Evolutionary conservation across 2,797 vertebrate species (phyloP), one percentile per base, ranked within the genome.

Genomic region (Pseudopleuronectes americanus): DNA sequence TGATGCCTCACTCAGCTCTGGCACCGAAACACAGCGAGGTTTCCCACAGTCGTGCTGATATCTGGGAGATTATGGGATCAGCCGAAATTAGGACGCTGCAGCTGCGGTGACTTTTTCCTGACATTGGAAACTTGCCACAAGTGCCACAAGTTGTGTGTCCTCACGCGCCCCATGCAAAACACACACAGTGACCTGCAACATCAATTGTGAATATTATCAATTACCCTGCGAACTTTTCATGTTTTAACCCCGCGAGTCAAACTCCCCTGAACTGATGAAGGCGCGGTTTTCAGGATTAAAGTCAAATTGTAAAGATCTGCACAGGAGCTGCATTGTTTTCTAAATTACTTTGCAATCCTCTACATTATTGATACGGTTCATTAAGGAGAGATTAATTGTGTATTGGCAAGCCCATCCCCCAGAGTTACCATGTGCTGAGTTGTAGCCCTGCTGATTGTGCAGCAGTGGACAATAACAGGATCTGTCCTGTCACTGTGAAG

Each of bases 41-140:
- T 82, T 88, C 81, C 76, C 70, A 60, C 64, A 45, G 86, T 59
- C 62, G 22, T n/a, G 71, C 72, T 83, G 77, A 64, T 75, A 68
- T 81, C 76, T 75, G 26, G 21, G 71, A 84, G 89, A 90, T 92
- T 90, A 92, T 77, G 23, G 79, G 85, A 89, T 91, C 81, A 89
- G 52, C 66, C 33, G 73, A 90, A 91, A 90, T 87, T 57, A 86
- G 87, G 84, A 70, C 83, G n/a, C 73, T 71, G 64, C 52, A 53
- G 78, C 75, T 80, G 77, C 47, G 2, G 17, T 64, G 76, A 81
- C 49, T 45, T 45, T 45, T 45, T 8, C 43, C 43, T 75, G 53
- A 76, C 76, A 64, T 82, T 69, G 59, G 21, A 79, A 76, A 79
- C 68, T 41, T 60, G 23, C 67, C 51, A 53, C 14, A 16, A 38